Evolutionary conservation across 2,797 vertebrate genomes (phyloP).

Genomic region (Coregonus suidteri): DNA sequence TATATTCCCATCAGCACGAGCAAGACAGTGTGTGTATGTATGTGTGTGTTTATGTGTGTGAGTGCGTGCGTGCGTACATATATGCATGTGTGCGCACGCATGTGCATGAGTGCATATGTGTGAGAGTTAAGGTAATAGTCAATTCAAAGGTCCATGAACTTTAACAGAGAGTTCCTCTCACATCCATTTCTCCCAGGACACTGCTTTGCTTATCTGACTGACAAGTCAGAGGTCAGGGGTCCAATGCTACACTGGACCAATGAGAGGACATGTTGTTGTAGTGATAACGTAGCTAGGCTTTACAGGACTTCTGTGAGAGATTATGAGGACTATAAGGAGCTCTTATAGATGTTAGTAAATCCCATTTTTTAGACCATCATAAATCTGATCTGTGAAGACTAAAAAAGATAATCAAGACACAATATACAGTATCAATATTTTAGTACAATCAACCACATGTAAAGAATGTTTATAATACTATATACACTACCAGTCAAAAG

Average conservation of each 20-base stretch:
- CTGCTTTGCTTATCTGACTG: neutral
- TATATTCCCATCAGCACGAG: too few relatives aligned
- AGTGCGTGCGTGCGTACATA: slow-evolving; percentile 1
- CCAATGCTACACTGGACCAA: neutral
- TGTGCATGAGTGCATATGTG: neutral
- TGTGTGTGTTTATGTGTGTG: slow-evolving; percentile 4
- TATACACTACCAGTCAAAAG: neutral
- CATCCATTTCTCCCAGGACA: neutral
- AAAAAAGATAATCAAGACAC: neutral
- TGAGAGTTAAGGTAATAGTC: neutral
- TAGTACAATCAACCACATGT: neutral
- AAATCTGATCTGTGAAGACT: neutral
- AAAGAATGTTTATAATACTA: neutral
- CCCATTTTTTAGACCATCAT: neutral
- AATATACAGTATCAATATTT: neutral
- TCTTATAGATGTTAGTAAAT: neutral
- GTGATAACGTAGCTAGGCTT: neutral
- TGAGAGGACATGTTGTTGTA: neutral
- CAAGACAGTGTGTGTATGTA: neutral
- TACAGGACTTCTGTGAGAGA: neutral
- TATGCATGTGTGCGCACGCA: neutral
- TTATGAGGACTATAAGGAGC: neutral
- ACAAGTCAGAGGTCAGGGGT: neutral
- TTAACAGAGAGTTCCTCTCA: neutral
- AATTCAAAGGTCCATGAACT: neutral